Evolutionary conservation across 2,888 invertebrate genomes (phyloP).

Genomic region (Copidosoma aretas): DNA sequence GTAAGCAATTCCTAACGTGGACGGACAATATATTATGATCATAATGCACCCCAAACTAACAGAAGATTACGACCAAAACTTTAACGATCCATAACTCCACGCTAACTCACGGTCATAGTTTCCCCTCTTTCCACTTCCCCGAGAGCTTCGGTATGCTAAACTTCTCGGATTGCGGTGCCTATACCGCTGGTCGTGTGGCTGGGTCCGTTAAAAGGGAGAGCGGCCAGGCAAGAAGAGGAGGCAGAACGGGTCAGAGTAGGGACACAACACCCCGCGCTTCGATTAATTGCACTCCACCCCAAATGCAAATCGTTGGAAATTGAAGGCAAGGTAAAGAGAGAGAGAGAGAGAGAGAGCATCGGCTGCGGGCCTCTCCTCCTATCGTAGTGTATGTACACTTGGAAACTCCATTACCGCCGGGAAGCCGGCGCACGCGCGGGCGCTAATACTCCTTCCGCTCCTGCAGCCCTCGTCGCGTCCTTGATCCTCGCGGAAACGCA

Average conservation of each 20-base stretch:
- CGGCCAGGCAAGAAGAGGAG: conserved; percentile 52
- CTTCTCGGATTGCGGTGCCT: too few relatives aligned
- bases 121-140: too few relatives aligned
- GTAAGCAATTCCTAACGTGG: too few relatives aligned
- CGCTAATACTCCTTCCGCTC: neutral
- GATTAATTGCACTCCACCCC: conserved; percentile 63
- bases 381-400: conserved; percentile 57
- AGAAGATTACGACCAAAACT: too few relatives aligned
- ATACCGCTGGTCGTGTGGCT: too few relatives aligned
- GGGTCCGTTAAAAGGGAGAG: conserved; percentile 61
- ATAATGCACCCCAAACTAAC: too few relatives aligned
- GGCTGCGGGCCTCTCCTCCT: conserved; percentile 42
- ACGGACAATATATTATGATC: too few relatives aligned
- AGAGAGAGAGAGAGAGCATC: neutral
- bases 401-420: conserved; percentile 62
- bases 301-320: conserved; percentile 63
- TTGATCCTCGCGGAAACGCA: neutral
- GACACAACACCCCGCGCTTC: conserved; percentile 52
- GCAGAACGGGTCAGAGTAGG: conserved; percentile 38
- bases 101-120: too few relatives aligned
- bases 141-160: too few relatives aligned
- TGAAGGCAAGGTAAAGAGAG: conserved; percentile 50
- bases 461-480: neutral
- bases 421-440: conserved; percentile 39
- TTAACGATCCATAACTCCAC: too few relatives aligned